phyloP scores from a whole-genome alignment of 2,888 invertebrate genomes.

The Acronicta leporina region DNA sequence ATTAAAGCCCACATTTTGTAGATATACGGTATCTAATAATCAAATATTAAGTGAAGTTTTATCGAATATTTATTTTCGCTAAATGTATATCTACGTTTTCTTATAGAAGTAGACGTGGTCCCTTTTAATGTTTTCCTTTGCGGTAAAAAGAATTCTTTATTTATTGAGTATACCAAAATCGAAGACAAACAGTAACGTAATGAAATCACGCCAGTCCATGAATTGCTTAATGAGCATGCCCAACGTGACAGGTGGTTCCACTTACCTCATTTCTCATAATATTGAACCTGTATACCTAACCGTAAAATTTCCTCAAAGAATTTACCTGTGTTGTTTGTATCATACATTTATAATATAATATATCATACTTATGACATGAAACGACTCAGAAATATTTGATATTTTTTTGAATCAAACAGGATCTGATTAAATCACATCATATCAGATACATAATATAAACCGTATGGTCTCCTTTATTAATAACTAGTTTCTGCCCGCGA shows the following conservation, averaged over 20 bases:
- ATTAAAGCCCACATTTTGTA: constrained; percentile 35
- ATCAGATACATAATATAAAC: too few species aligned
- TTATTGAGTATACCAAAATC: too few species aligned
- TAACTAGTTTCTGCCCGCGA: too few species aligned
- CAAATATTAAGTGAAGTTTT: not conserved
- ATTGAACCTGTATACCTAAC: constrained; percentile 23
- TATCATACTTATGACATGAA: not conserved
- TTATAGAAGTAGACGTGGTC: not conserved
- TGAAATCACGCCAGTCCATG: constrained; percentile 36
- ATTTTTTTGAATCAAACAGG: too few species aligned
- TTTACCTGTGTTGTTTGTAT: constrained; percentile 29
- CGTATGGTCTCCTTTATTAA: too few species aligned
- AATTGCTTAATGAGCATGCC: constrained; percentile 37
- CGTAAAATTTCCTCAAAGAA: constrained; percentile 34
- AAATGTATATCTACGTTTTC: too few species aligned
- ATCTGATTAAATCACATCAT: too few species aligned
- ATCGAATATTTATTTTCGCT: not conserved
- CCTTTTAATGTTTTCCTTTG: constrained; percentile 4
- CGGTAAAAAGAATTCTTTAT: not conserved
- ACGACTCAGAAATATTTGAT: not conserved
- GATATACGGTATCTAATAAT: not conserved
- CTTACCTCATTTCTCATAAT: constrained; percentile 26
- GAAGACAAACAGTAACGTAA: constrained; percentile 1
- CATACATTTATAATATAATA: too few species aligned
- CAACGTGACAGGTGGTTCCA: constrained; percentile 26